Evolutionary conservation across 64 coral and sea anemone species (phyloP), one percentile per base, ranked within the genome.

Genomic region (Porites lutea): DNA sequence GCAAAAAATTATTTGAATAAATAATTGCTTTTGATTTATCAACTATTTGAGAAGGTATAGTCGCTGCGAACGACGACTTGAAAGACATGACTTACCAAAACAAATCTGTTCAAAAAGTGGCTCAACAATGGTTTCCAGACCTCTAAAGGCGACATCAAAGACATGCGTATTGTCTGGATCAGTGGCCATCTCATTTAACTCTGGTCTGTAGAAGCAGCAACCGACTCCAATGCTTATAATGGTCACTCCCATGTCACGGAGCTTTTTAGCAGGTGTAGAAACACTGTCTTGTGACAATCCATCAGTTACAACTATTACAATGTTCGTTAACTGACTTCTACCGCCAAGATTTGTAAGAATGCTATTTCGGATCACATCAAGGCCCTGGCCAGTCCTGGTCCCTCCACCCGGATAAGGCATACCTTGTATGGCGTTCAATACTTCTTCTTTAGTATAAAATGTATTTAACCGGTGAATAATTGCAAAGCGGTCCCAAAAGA

Each of bases 151-250:
- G 6, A 27, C 75, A 21, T 58, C 75, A 73, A 92, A 70, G 57
- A 96, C 83, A 52, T 96, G 94, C 51, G 80, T 79, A 13, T 61
- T 16, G 48, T 83, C 80, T 13, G 93, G 87, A 59, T 92, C 89
- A 2, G 89, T 15, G 16, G 81, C 81, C 60, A 84, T 84, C 12
- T 27, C 81, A 13, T 49, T 84, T 18, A 84, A 51, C 60, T 84
- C 59, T 16, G 59, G 59, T 14, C 19, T 64, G 59, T 64, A 84
- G 21, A 19, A 84, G 47, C 81, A 84, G 12, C 81, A 84, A 3
- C 81, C 81, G 8, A 66, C 81, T 3, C 92, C 92, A 18, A 94
- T 46, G 44, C 14, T 71, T 19, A 88, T 52, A 8, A 93, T 58
- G 8, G 9, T 82, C 14, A 89, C 86, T 8, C 92, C 92, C 53